Percentiles rank a stretch among this genome's conserved stretches.
Evolutionary conservation across 2,888 invertebrate species (phyloP).

Genomic region (Aleiodes alternator): DNA sequence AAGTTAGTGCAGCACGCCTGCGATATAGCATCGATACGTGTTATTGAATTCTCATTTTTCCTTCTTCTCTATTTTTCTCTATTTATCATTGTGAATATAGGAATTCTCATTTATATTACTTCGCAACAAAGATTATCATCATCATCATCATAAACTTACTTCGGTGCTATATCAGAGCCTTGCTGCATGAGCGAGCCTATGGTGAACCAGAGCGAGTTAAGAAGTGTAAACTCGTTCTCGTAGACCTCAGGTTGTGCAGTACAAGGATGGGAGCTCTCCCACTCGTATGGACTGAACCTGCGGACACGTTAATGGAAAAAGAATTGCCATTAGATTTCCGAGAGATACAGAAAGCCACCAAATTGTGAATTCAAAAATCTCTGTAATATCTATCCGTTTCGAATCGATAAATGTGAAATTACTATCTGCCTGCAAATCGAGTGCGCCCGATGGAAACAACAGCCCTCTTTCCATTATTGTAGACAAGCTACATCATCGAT

Average conservation of each 20-base stretch:
- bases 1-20: conserved; percentile 71
- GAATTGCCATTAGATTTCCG: conserved; percentile 67
- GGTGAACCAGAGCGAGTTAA: conserved; percentile 97
- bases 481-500: not conserved
- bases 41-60: conserved; percentile 25
- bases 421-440: no score
- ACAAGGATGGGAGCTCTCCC: conserved; percentile 92
- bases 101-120: not conserved
- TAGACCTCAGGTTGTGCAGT: conserved; percentile 89
- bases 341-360: conserved; percentile 50
- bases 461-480: no score
- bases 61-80: not conserved
- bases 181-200: conserved; percentile 95
- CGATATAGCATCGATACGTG: conserved; percentile 69
- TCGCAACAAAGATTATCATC: no score
- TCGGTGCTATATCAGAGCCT: conserved; percentile 94
- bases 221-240: conserved; percentile 93
- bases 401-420: no score
- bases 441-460: no score
- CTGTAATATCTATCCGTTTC: not conserved
- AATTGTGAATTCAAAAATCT: not conserved
- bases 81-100: not conserved
- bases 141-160: conserved; percentile 79
- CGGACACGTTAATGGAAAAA: conserved; percentile 73
- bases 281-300: conserved; percentile 95